Conservation (phyloP, 2,797 vertebrate species). For the Alectoris magna region DNA sequence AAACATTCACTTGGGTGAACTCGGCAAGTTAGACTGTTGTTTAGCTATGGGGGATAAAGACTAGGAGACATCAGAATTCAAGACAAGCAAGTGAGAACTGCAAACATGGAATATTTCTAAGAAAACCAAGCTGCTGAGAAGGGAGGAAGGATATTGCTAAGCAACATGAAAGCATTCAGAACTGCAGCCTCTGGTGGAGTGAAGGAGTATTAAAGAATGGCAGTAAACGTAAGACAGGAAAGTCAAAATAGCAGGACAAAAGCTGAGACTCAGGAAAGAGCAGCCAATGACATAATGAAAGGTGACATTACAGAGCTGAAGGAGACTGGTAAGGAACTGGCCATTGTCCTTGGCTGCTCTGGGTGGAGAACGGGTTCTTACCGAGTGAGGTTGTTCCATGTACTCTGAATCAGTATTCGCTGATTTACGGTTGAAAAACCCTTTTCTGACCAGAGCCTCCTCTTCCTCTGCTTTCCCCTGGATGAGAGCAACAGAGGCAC, state of each 20-base stretch:
- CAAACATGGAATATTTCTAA: not conserved
- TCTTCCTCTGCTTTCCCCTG: not conserved
- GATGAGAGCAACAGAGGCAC: not conserved
- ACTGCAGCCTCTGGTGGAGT: not conserved
- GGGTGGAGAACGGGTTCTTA: not conserved
- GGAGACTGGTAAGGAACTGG: not conserved
- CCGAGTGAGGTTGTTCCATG: rapidly evolving
- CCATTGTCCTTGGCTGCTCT: not conserved
- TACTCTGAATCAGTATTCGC: rapidly evolving
- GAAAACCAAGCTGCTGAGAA: constrained; percentile 8
- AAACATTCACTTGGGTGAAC: not conserved
- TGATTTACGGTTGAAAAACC: not conserved
- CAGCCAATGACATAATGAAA: not conserved
- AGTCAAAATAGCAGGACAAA: not conserved
- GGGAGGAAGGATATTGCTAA: not conserved
- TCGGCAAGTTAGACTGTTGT: not conserved
- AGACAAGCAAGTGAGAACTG: not conserved
- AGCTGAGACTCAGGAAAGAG: not conserved
- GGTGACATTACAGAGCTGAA: not conserved
- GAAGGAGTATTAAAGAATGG: not conserved
- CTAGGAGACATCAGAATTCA: not conserved
- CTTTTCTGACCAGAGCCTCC: not conserved
- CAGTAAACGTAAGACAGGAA: rapidly evolving
- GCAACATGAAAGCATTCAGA: constrained; percentile 2
- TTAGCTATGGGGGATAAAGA: not conserved